Percentiles rank a stretch among this genome's conserved stretches.
Conservation (phyloP, 2,113 vertebrate genomes). For the Alces alces region DNA sequence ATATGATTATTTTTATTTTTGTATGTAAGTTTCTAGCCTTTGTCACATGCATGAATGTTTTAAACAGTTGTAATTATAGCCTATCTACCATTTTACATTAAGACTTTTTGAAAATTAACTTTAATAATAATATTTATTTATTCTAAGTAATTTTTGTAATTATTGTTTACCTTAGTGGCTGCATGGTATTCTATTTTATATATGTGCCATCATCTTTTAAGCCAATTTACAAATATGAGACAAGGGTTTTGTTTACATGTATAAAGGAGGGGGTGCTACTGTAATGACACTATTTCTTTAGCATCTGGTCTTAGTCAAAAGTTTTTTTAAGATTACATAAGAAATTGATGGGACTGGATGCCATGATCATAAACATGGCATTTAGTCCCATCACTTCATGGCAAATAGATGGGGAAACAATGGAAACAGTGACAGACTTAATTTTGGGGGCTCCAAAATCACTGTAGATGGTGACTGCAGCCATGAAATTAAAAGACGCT, state of each 20-base stretch:
- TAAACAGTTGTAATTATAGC: neutral
- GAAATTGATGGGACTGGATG: neutral
- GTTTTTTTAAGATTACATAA: neutral
- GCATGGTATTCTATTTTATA: neutral
- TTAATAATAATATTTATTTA: neutral
- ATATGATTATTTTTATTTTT: conserved; percentile 16
- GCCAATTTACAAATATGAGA: neutral
- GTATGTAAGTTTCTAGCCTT: neutral
- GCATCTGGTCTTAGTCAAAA: neutral
- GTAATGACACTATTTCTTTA: neutral
- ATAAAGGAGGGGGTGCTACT: neutral
- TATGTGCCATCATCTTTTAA: neutral
- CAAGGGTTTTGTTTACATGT: neutral
- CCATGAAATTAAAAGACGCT: neutral
- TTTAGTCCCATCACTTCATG: neutral
- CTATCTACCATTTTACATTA: neutral
- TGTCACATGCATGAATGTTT: neutral
- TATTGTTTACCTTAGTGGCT: neutral
- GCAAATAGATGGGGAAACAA: neutral
- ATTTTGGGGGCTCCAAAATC: neutral
- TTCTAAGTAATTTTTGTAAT: neutral
- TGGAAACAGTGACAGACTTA: neutral
- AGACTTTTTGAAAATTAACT: neutral
- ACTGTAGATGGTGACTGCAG: neutral
- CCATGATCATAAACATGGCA: neutral